A percentile compares a stretch with the other conserved stretches of the same genome.
Evolutionary conservation across 1,140 invertebrate species (phyloP).

Genomic region (Probaryconus sp.): DNA sequence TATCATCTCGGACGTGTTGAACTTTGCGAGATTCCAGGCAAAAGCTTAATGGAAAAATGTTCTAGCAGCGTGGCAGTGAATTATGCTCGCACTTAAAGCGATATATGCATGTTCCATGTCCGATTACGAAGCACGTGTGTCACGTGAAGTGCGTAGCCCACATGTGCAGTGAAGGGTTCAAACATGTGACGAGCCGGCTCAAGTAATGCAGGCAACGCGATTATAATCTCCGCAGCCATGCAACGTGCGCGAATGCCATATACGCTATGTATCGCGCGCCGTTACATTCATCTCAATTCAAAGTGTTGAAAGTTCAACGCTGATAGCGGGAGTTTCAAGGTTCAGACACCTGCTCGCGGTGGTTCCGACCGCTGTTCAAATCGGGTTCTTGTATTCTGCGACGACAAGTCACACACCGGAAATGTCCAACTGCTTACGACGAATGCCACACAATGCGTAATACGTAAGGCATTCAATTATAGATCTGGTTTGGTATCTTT

Average conservation of each 20-base stretch:
- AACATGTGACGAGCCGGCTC: slow-evolving; percentile 53
- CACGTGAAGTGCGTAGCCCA: slow-evolving; percentile 59
- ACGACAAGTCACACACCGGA: no score
- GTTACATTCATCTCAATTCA: slow-evolving; percentile 15
- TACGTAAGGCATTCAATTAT: no score
- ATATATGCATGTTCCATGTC: slow-evolving; percentile 49
- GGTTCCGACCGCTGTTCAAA: no score
- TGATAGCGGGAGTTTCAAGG: slow-evolving; percentile 36
- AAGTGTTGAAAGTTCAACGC: slow-evolving; percentile 40
- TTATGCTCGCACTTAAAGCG: slow-evolving; percentile 20
- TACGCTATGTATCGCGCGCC: no score
- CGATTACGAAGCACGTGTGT: slow-evolving; percentile 66
- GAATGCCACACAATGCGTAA: no score
- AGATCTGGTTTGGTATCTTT: no score
- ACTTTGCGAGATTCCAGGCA: slow-evolving; percentile 28
- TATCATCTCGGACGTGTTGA: slow-evolving; percentile 21
- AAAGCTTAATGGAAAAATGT: slow-evolving; percentile 2
- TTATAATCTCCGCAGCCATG: slow-evolving; percentile 45
- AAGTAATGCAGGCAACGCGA: slow-evolving; percentile 39
- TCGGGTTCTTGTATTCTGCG: no score
- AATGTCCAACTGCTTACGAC: no score
- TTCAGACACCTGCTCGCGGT: slow-evolving; percentile 38
- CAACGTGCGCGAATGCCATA: slow-evolving; percentile 50
- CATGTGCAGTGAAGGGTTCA: slow-evolving; percentile 68
- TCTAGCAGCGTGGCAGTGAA: slow-evolving; percentile 6